phyloP scores from a whole-genome alignment of 2,888 invertebrate species.

The Phyllotreta cruciferae region DNA sequence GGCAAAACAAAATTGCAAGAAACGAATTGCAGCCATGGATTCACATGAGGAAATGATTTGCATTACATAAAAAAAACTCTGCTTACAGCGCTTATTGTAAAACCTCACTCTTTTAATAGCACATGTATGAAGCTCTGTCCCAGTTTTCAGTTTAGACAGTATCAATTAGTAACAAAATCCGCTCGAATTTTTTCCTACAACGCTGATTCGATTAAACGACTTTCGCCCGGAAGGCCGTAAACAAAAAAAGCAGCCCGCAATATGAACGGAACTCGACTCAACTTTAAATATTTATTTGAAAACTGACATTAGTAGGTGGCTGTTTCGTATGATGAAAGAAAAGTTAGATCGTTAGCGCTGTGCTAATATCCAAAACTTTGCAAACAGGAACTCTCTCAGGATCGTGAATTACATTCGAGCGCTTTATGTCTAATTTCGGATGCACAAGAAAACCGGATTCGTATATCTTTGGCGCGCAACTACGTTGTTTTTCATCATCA shows the following conservation, averaged over 20 bases:
- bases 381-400: conserved; percentile 31
- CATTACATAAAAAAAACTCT: too few relatives aligned
- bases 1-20: too few relatives aligned
- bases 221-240: too few relatives aligned
- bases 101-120: too few relatives aligned
- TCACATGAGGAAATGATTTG: too few relatives aligned
- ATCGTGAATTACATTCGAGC: conserved; percentile 31
- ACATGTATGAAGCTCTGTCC: too few relatives aligned
- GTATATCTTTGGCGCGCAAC: conserved; percentile 6
- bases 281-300: conserved; percentile 17
- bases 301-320: conserved; percentile 21
- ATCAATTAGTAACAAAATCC: too few relatives aligned
- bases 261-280: conserved; percentile 7
- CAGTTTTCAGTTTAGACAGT: too few relatives aligned
- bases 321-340: conserved; percentile 24
- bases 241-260: conserved; percentile 2
- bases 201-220: too few relatives aligned
- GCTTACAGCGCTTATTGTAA: too few relatives aligned
- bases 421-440: conserved; percentile 28
- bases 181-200: too few relatives aligned
- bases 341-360: conserved; percentile 26
- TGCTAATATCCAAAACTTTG: conserved; percentile 31
- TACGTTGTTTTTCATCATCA: not conserved
- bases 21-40: too few relatives aligned
- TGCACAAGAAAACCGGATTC: conserved; percentile 12